These are phyloP conservation scores for Enhydra lutris DNA, from an alignment of 2,113 vertebrate genomes.

Conservation along the genomic window DNA sequence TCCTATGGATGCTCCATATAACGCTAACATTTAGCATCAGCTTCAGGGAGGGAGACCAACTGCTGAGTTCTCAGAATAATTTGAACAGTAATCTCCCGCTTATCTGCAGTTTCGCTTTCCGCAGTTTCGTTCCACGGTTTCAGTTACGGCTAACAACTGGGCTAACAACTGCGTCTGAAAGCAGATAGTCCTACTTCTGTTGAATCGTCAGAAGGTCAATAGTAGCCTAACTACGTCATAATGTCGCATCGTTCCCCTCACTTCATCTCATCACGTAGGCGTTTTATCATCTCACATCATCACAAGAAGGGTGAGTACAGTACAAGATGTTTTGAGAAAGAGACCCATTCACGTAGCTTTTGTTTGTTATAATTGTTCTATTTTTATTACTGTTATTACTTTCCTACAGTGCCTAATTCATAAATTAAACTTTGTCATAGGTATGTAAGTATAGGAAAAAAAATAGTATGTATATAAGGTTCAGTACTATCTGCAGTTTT, in stretches of 20 bases:
- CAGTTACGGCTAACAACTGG: background rate
- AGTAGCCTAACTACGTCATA: background rate
- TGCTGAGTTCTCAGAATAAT: background rate
- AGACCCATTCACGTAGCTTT: background rate
- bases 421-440: background rate
- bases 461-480: background rate
- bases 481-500: background rate
- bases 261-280: background rate
- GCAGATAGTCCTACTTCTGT: background rate
- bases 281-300: background rate
- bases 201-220: background rate
- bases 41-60: background rate
- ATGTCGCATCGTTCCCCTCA: background rate
- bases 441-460: background rate
- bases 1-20: background rate
- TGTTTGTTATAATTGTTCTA: background rate
- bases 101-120: background rate
- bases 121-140: background rate
- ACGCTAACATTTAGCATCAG: background rate
- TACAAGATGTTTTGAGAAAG: background rate
- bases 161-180: background rate
- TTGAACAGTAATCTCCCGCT: background rate
- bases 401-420: background rate
- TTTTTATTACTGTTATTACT: background rate
- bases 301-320: background rate